Base-by-base conservation (phyloP, 1,140 invertebrate genomes). In the Euwallacea similis region DNA sequence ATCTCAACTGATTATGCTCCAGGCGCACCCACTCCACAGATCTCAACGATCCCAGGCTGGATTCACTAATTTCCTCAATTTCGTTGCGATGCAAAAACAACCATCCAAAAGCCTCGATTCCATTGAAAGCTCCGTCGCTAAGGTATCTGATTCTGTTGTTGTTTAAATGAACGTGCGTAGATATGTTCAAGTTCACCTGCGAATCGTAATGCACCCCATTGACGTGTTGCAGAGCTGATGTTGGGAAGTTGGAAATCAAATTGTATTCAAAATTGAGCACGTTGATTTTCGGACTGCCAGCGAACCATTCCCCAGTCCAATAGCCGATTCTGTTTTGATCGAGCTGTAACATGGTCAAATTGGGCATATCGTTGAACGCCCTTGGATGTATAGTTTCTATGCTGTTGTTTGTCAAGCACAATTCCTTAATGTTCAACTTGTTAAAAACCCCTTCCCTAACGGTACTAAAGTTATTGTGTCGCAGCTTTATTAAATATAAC, bases 391-490 rank as follows among this genome's bases (percentile, higher is more conserved):
- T 76, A 3, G 66, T 71, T 64, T 77, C 75, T 43, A 81, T 81
- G 43, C 72, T 75, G 71, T 81, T 81, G 47, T 79, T 76, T 10
- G 58, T 71, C 13, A 81, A 65, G 70, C 68, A 74, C 15, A 81
- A 64, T 69, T 79, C 77, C 15, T 70, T 75, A 10, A 80, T 16
- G 7, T 66, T 53, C 15, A 81, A 67, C 66, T 76, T 75, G 58
- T 79, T 78, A 56, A 81, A 81, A 11, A 81, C 78, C 8, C 79
- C 79, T 54, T 75, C 71, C 13, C 69, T 63, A 15, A 80, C 76
- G 53, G 68, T 72, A 65, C 70, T 73, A 11, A 80, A 72, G 53
- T 77, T 73, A 47, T 80, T 80, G 44, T 77, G 65, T 58, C 72
- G 74, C 9, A 81, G 67, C 43, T 76, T 74, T 13, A 81, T 67